Conservation (phyloP, 2,113 vertebrate species). For the Equus quagga region DNA sequence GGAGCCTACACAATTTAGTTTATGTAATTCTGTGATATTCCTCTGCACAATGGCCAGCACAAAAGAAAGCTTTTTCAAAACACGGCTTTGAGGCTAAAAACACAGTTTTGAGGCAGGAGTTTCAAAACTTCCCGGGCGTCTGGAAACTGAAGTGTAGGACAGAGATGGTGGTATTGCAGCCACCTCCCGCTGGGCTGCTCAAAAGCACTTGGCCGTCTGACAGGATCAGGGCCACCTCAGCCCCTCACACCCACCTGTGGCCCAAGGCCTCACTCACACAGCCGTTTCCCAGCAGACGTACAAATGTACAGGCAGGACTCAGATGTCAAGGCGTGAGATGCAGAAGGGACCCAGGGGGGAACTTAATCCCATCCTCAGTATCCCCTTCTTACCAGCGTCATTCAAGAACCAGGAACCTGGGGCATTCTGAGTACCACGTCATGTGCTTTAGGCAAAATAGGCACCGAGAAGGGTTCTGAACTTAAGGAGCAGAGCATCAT, state of each 20-base stretch:
- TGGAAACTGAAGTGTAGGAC: neutral
- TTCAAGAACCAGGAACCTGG: neutral
- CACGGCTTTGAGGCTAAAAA: neutral
- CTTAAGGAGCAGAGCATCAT: neutral
- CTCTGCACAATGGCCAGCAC: neutral
- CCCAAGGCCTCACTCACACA: neutral
- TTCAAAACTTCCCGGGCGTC: neutral
- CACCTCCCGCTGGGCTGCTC: neutral
- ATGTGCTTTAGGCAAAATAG: neutral
- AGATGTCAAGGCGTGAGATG: neutral
- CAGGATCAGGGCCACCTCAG: neutral
- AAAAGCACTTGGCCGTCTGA: too few relatives aligned
- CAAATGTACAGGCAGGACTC: neutral
- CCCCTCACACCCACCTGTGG: neutral
- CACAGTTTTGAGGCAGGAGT: neutral
- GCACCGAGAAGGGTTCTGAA: neutral
- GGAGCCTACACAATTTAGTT: conserved; percentile 23
- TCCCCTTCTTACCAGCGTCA: neutral
- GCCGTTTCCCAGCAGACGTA: neutral
- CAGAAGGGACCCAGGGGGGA: too few relatives aligned
- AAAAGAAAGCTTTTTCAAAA: neutral
- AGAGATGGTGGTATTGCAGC: neutral
- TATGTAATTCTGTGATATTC: conserved; percentile 38
- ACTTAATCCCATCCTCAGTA: neutral
- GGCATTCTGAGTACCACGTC: neutral